phyloP scores from a whole-genome alignment of 2,113 vertebrate genomes.

The Oreochromis niloticus region DNA sequence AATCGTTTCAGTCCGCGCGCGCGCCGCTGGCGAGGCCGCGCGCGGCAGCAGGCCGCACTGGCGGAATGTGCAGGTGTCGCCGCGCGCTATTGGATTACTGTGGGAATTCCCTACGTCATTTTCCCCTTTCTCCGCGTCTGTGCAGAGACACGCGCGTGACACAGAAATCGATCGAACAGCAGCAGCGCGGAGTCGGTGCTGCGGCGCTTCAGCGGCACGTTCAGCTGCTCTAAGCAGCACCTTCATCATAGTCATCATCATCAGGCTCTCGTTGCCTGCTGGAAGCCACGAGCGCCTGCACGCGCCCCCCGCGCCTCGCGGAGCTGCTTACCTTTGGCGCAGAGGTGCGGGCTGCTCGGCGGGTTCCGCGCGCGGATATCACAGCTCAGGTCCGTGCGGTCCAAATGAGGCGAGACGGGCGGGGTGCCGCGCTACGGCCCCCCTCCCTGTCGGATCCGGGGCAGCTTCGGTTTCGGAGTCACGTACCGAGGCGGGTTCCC shows the following conservation, averaged over 20 bases:
- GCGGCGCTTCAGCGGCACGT: slow-evolving; percentile 23
- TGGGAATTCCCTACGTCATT: slow-evolving; percentile 75
- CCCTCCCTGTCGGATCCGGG: background rate
- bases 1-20: slow-evolving; percentile 3
- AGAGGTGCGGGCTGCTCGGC: slow-evolving; percentile 46
- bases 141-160: background rate
- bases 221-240: background rate
- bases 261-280: background rate
- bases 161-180: background rate
- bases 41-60: slow-evolving; percentile 25
- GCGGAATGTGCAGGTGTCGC: slow-evolving; percentile 54
- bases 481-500: slow-evolving; percentile 43
- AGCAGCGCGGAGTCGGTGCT: background rate
- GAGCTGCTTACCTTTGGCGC: slow-evolving; percentile 68
- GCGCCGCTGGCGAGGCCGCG: background rate
- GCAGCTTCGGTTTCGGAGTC: slow-evolving; percentile 22
- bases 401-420: slow-evolving; percentile 55
- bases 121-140: background rate
- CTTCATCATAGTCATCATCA: background rate
- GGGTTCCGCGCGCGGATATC: background rate
- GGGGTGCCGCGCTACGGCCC: slow-evolving; percentile 50
- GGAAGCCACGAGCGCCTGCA: slow-evolving; percentile 4
- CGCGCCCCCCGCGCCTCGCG: background rate
- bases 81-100: slow-evolving; percentile 57
- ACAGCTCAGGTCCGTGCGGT: slow-evolving; percentile 48